A percentile compares a stretch with the other conserved stretches of the same genome.
Evolutionary conservation across 2,797 vertebrate species (phyloP).

Genomic region (Bradypodion ventrale): DNA sequence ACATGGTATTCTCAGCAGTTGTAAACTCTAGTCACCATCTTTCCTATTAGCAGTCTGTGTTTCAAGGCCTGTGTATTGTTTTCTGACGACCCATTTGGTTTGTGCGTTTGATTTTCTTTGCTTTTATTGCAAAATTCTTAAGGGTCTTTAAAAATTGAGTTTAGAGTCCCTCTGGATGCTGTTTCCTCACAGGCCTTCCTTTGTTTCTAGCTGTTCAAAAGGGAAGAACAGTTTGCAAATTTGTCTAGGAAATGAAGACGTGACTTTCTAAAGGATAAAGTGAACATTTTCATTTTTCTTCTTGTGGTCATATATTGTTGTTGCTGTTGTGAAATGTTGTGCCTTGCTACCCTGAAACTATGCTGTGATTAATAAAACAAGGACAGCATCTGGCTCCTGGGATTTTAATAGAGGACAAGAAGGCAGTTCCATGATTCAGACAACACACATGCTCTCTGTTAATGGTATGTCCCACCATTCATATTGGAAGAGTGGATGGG

Average conservation of each 20-base stretch:
- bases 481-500: neutral
- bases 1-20: constrained; percentile 15
- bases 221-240: constrained; percentile 47
- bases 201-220: constrained; percentile 53
- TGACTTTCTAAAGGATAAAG: neutral
- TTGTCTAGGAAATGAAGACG: neutral
- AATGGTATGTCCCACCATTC: neutral
- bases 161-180: constrained; percentile 49
- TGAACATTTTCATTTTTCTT: neutral
- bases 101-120: constrained; percentile 33
- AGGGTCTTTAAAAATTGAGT: constrained; percentile 46
- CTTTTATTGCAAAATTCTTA: constrained; percentile 45
- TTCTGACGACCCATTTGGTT: constrained; percentile 45
- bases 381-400: neutral
- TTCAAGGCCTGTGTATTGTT: constrained; percentile 1
- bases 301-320: neutral
- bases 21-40: neutral
- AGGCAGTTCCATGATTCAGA: neutral
- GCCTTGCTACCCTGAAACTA: neutral
- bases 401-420: neutral
- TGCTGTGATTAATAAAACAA: neutral
- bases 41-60: constrained; percentile 10
- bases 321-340: neutral
- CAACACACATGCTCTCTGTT: neutral
- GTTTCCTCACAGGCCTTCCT: constrained; percentile 29